Evolutionary conservation across 2,113 vertebrate genomes (phyloP), one percentile per base, ranked within the genome.

Genomic region (Chiloscyllium plagiosum): DNA sequence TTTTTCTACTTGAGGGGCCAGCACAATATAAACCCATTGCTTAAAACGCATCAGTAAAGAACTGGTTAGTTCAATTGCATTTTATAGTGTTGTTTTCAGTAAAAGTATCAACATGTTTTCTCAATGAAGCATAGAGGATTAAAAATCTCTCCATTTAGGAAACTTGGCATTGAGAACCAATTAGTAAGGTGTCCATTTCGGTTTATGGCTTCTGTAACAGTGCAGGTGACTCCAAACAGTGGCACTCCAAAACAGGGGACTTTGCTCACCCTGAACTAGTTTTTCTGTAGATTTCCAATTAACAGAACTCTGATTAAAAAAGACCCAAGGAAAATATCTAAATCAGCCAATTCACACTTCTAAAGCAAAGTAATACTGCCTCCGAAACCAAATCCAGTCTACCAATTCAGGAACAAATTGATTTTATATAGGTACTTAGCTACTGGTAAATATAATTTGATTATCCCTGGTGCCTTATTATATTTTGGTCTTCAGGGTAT

Each of bases 361-460:
- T 33, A 93, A 93, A n/a, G 52, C 69, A 72, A 95, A 95, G 94
- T 76, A 95, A 95, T 95, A 95, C 94, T 95, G 94, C 69, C 94
- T 72, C 94, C 26, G 22, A 95, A 69, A 95, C 69, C 94, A 95
- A 95, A 95, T 94, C 17, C 69, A 52, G 69, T 68, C 94, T 95
- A 95, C 94, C 47, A 76, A 72, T 33, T 29, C 24, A 95, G 93
- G 70, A 95, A 68, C 68, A 95, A 95, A 95, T 95, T 72, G 68
- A 95, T 76, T 95, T 95, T 70, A 95, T 76, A 33, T 42, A 72
- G 94, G 94, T 72, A 95, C 94, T 68, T 95, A 95, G 94, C 24
- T 95, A 72, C 68, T 68, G 68, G 94, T 95, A 95, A 93, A 95
- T 95, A 95, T 95, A 95, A 76, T 93, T 95, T 95, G 42, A 72